Base-by-base conservation (phyloP, 2,113 vertebrate species). In the Nothobranchius kuhntae region DNA sequence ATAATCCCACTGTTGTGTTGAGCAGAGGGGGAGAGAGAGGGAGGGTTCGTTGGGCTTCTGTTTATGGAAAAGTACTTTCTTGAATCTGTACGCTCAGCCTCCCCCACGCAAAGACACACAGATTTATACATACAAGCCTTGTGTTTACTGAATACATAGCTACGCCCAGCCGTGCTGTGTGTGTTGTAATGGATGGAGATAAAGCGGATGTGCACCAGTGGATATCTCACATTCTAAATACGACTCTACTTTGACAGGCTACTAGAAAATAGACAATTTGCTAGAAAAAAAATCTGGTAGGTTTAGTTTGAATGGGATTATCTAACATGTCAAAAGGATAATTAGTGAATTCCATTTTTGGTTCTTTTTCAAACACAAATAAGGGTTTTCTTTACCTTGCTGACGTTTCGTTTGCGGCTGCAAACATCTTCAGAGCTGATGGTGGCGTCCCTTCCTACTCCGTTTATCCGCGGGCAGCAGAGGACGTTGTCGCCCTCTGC, bases 1-100 rank as follows among this genome's bases (percentile, higher is more conserved):
- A 76, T 71, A 83, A 74, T 63, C 70, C 69, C 65, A 71, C 65
- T 71, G 61, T 75, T 86, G 71, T 86, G 61, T 73, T 83, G 54
- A 61, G 67, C 67, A 51, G 42, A 63, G 65, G 70, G 53, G 78
- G 45, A 47, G 35, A 44, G 61, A 13, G 61, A 42, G 42, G 53
- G 40, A n/a, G 30, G 24, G 57, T 61, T 13, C 56, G 77, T 71
- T 53, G 72, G 77, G 69, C 82, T 86, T 62, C 59, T 62, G 50
- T 46, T 53, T 59, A 63, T 42, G 68, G 69, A 80, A 75, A 82
- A 81, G 80, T 81, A 78, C 73, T 79, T 64, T 62, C 60, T 73
- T 61, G 48, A 74, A 66, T 68, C 60, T 75, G 71, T 67, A 50
- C 21, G 21, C 68, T 65, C 53, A 60, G 21, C 26, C 46, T 11